Evolutionary conservation across 2,888 invertebrate species (phyloP).

Genomic region (Acrobasis repandana): DNA sequence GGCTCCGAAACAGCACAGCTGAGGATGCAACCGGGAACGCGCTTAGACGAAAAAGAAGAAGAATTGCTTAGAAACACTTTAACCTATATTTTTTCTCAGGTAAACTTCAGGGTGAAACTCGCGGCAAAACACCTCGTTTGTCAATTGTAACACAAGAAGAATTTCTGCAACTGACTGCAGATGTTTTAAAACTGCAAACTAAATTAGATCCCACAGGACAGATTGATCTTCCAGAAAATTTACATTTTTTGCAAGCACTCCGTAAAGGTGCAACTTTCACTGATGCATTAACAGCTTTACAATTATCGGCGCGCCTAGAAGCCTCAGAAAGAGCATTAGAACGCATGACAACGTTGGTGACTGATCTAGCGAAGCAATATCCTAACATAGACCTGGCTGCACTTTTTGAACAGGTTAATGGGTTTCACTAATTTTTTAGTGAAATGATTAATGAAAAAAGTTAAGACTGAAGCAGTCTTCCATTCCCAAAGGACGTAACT

Average conservation of each 20-base stretch:
- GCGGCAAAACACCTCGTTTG: slow-evolving; percentile 38
- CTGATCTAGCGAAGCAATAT: slow-evolving; percentile 52
- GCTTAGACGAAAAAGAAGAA: too few relatives aligned
- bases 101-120: slow-evolving; percentile 26
- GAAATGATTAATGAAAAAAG: too few relatives aligned
- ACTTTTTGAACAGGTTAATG: not conserved
- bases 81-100: slow-evolving; percentile 5
- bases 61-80: too few relatives aligned
- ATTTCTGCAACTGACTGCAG: slow-evolving; percentile 47
- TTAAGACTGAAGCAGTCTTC: too few relatives aligned
- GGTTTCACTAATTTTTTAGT: too few relatives aligned
- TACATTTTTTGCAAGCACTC: slow-evolving; percentile 57
- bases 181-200: slow-evolving; percentile 49
- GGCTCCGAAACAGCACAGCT: too few relatives aligned
- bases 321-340: slow-evolving; percentile 58
- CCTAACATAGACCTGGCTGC: slow-evolving; percentile 40
- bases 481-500: too few relatives aligned
- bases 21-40: too few relatives aligned
- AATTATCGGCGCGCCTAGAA: slow-evolving; percentile 65
- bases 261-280: slow-evolving; percentile 62
- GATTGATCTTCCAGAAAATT: slow-evolving; percentile 55
- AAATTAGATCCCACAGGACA: slow-evolving; percentile 43
- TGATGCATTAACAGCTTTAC: slow-evolving; percentile 69
- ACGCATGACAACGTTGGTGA: slow-evolving; percentile 52
- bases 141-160: slow-evolving; percentile 67